Percentiles rank a stretch among this genome's conserved stretches.
phyloP scores from a whole-genome alignment of 2,797 vertebrate genomes.

The Sarcoramphus papa region DNA sequence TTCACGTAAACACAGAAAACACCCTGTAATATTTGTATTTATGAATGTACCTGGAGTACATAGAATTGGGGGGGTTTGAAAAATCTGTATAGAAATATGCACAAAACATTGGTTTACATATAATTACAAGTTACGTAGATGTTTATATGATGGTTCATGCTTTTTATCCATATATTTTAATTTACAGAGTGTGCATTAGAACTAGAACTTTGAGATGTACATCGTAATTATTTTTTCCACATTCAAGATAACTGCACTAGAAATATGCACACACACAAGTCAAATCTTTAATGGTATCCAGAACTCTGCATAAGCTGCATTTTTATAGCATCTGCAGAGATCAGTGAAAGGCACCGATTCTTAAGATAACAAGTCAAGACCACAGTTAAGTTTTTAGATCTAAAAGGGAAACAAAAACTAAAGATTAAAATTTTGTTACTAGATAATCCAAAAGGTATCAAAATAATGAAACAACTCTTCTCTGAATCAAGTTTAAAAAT shows the following conservation, averaged over 20 bases:
- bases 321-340: slow-evolving; percentile 27
- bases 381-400: not conserved
- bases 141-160: slow-evolving; percentile 34
- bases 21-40: not conserved
- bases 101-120: slow-evolving; percentile 53
- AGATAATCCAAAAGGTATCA: not conserved
- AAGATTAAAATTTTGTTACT: not conserved
- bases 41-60: slow-evolving; percentile 21
- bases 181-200: slow-evolving; percentile 49
- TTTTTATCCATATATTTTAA: not conserved
- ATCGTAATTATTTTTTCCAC: not conserved
- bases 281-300: slow-evolving; percentile 4
- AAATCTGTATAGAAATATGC: slow-evolving; percentile 51
- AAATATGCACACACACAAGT: slow-evolving; percentile 7
- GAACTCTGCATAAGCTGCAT: slow-evolving; percentile 10
- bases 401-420: slow-evolving; percentile 27
- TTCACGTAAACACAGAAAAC: slow-evolving; percentile 50
- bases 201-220: not conserved
- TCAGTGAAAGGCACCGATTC: slow-evolving; percentile 51
- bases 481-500: not conserved
- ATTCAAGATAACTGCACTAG: slow-evolving; percentile 10
- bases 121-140: slow-evolving; percentile 24
- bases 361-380: slow-evolving; percentile 6
- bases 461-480: not conserved
- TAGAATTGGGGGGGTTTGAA: not conserved